Evolutionary conservation across 1,140 invertebrate genomes (phyloP).

Genomic region (Macrocentrus cingulum): DNA sequence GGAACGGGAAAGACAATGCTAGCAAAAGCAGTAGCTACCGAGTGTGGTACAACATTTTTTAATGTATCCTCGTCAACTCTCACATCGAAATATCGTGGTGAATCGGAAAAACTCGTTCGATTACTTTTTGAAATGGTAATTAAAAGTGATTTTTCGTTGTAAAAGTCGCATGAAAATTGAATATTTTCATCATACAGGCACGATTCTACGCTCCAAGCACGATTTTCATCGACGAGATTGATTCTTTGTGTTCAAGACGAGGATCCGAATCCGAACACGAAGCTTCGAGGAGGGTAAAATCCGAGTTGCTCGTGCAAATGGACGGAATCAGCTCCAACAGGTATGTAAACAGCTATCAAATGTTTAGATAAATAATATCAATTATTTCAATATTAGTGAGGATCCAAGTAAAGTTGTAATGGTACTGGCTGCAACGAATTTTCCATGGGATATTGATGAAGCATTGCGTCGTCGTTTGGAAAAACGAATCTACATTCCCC

Average conservation of each 20-base stretch:
- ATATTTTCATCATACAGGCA: constrained; percentile 65
- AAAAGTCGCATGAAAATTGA: constrained; percentile 5
- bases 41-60: constrained; percentile 99
- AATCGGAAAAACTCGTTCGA: constrained; percentile 97
- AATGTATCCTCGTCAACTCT: constrained; percentile 97
- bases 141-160: constrained; percentile 20
- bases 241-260: constrained; percentile 93
- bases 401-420: constrained; percentile 85
- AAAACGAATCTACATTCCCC: constrained; percentile 99
- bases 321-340: constrained; percentile 89
- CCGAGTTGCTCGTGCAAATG: constrained; percentile 98
- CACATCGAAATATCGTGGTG: constrained; percentile 97
- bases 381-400: constrained; percentile 48
- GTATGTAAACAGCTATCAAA: constrained; percentile 33
- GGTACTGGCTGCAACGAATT: constrained; percentile 98
- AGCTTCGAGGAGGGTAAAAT: constrained; percentile 95
- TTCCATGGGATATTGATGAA: constrained; percentile 99
- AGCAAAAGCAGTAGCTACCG: constrained; percentile 98
- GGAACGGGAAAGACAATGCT: constrained; percentile 99
- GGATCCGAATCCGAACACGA: constrained; percentile 98
- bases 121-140: constrained; percentile 97
- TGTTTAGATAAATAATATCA: constrained; percentile 7
- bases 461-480: constrained; percentile 92
- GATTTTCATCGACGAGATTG: constrained; percentile 99
- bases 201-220: constrained; percentile 98